phyloP scores from a whole-genome alignment of 30 jellyfish, hydroid and myxozoan genomes.

The Rhopilema esculentum region DNA sequence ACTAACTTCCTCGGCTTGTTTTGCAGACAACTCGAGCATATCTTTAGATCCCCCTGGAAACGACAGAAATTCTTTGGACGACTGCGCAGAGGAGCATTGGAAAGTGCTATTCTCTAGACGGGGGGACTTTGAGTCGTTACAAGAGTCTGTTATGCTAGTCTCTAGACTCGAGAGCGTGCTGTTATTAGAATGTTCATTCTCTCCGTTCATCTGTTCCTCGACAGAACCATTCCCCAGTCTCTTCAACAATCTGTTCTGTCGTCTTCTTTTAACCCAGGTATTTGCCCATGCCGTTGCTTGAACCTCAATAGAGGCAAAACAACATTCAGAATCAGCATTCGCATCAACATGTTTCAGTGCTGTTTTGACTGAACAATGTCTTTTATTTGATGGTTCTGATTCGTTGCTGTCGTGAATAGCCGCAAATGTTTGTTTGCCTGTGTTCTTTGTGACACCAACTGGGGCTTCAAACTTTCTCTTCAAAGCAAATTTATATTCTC shows the following conservation, averaged over 20 bases:
- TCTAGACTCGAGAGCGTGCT: neutral
- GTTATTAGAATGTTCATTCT: neutral
- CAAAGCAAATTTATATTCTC: neutral
- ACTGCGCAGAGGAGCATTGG: neutral
- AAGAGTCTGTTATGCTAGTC: neutral
- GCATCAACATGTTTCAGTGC: neutral
- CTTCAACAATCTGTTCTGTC: constrained; percentile 62
- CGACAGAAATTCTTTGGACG: neutral
- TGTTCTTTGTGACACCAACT: neutral
- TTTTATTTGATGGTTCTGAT: constrained; percentile 1
- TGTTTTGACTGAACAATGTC: neutral
- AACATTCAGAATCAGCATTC: neutral
- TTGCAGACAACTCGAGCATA: neutral
- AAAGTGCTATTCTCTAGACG: neutral
- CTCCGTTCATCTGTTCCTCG: neutral
- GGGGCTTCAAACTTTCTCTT: neutral
- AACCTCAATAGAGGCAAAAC: constrained; percentile 17
- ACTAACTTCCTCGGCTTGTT: neutral
- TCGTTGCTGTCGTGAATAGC: neutral
- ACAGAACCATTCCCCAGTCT: neutral
- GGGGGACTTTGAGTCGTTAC: neutral
- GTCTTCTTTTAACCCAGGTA: constrained; percentile 89
- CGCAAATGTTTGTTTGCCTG: neutral
- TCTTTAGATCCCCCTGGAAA: neutral
- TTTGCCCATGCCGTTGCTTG: constrained; percentile 75